phyloP scores from a whole-genome alignment of 2,888 invertebrate genomes.

The Drosophila neonasuta region DNA sequence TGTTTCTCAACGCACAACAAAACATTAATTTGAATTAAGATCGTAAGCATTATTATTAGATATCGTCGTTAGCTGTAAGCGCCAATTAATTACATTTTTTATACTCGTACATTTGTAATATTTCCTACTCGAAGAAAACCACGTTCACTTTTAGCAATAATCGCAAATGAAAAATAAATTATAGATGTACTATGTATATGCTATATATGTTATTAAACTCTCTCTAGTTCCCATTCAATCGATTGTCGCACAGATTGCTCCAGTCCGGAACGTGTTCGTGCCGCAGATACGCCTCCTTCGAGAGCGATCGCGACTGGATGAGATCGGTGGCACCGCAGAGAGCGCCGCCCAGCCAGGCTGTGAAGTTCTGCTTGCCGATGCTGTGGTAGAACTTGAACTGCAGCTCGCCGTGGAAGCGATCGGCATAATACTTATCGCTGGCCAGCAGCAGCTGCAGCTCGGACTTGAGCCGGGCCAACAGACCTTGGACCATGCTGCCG shows the following conservation, averaged over 20 bases:
- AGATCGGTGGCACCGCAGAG: slow-evolving; percentile 90
- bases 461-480: slow-evolving; percentile 89
- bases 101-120: slow-evolving; percentile 44
- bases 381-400: slow-evolving; percentile 91
- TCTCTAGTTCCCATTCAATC: slow-evolving; percentile 59
- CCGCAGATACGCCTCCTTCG: slow-evolving; percentile 89
- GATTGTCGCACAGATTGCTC: slow-evolving; percentile 83
- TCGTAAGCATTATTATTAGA: slow-evolving; percentile 1
- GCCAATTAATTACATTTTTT: slow-evolving; percentile 34
- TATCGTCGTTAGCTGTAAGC: slow-evolving; percentile 37
- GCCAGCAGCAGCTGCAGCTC: slow-evolving; percentile 89
- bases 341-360: slow-evolving; percentile 93
- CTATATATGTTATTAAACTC: not conserved
- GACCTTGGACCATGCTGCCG: slow-evolving; percentile 91
- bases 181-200: slow-evolving; percentile 13
- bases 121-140: slow-evolving; percentile 41
- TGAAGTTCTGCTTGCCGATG: slow-evolving; percentile 91
- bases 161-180: slow-evolving; percentile 25
- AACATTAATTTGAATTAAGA: slow-evolving; percentile 12
- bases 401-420: slow-evolving; percentile 83
- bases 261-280: slow-evolving; percentile 91
- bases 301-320: slow-evolving; percentile 87
- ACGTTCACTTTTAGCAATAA: slow-evolving; percentile 49
- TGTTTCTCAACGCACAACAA: slow-evolving; percentile 50
- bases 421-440: slow-evolving; percentile 85